phyloP scores from a whole-genome alignment of 2,888 invertebrate species.

The Nemoura dubitans region DNA sequence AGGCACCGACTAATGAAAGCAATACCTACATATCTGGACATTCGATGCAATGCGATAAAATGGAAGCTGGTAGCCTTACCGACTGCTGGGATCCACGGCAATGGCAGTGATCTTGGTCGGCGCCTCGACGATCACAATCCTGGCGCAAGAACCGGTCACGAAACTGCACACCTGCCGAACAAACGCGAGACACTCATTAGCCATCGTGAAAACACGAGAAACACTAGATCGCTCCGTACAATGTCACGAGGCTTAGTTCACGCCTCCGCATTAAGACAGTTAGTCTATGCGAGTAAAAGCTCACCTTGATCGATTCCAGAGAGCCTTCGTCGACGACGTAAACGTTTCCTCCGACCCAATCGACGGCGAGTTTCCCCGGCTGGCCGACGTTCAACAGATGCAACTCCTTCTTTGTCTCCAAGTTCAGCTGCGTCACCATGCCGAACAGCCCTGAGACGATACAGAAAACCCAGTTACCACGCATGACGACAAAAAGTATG shows the following conservation, averaged over 20 bases:
- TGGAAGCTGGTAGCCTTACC: conserved; percentile 51
- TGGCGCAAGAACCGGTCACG: conserved; percentile 64
- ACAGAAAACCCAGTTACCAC: no score
- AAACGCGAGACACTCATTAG: no score
- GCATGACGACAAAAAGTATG: no score
- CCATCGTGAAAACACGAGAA: no score
- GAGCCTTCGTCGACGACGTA: conserved; percentile 68
- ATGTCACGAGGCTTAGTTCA: no score
- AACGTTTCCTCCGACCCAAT: conserved; percentile 78
- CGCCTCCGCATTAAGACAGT: no score
- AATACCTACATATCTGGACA: no score
- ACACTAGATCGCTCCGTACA: no score
- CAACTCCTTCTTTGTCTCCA: conserved; percentile 56
- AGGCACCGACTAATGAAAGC: no score
- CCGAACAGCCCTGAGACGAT: conserved; percentile 54
- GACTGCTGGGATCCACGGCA: conserved; percentile 67
- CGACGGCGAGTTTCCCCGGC: conserved; percentile 70
- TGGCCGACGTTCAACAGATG: conserved; percentile 60
- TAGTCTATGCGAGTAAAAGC: no score
- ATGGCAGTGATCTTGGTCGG: conserved; percentile 67
- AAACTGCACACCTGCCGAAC: conserved; percentile 66
- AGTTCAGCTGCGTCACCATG: conserved; percentile 50
- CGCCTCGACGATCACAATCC: conserved; percentile 63
- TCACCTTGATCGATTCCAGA: conserved; percentile 43
- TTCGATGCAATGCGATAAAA: neutral